Conservation (phyloP, 2,113 vertebrate genomes). For the Ranitomeya variabilis region DNA sequence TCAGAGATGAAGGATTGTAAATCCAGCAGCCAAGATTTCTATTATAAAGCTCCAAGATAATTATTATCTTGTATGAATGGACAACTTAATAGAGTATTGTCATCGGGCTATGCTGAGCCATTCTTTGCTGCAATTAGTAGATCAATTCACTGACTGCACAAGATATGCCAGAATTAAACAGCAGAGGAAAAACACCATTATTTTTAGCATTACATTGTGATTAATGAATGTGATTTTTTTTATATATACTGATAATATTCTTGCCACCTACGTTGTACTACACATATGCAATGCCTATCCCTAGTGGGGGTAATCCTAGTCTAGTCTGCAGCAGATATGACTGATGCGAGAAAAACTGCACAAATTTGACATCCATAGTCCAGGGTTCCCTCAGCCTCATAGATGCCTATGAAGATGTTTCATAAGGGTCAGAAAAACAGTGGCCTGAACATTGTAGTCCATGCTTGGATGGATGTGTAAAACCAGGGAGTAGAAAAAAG, state of each 20-base stretch:
- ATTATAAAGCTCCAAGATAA: not conserved
- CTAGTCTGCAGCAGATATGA: not conserved
- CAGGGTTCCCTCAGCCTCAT: too few relatives aligned
- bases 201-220: not conserved
- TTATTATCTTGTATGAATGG: slow-evolving; percentile 13
- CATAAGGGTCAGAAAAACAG: too few relatives aligned
- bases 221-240: not conserved
- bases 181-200: not conserved
- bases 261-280: not conserved
- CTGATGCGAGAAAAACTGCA: not conserved
- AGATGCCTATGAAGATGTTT: too few relatives aligned
- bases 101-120: not conserved
- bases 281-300: not conserved
- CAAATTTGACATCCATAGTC: too few relatives aligned
- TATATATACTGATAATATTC: not conserved
- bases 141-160: slow-evolving; percentile 6
- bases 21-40: not conserved
- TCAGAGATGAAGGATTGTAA: not conserved
- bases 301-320: not conserved
- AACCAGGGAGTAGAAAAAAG: too few relatives aligned
- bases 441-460: too few relatives aligned
- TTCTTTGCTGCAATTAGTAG: slow-evolving; percentile 6
- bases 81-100: slow-evolving; percentile 29
- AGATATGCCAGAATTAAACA: not conserved
- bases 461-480: too few relatives aligned